Evolutionary conservation across 2,888 invertebrate genomes (phyloP), one percentile per base, ranked within the genome.

Genomic region (Tupiocoris notatus): DNA sequence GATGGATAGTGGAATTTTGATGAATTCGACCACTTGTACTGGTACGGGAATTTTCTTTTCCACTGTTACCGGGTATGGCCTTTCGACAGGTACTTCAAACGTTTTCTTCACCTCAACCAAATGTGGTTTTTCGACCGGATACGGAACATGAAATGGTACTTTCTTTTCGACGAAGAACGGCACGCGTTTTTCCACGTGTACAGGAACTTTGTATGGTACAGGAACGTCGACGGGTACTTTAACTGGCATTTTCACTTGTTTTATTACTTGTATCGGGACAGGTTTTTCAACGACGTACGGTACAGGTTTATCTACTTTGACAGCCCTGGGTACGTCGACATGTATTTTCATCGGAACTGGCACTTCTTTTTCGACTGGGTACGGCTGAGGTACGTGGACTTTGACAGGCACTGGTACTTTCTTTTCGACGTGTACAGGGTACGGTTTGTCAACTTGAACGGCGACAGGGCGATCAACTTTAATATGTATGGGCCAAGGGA

Each of bases 391-490:
- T 7, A 81, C 81, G 22, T 77, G 77, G 0, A 81, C 80, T 59
- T 81, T 80, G 18, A 81, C 81, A 2, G 81, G 81, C 63, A 80
- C 79, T 20, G 79, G 81, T 6, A 81, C 80, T 9, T 79, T 79
- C 57, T 80, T 81, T 66, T 80, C 81, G 1, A 81, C 79, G 22
- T 78, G 79, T 9, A 81, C 81, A 7, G 81, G 81, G 64, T 81
- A 81, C 2, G 81, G 81, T 76, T 81, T 81, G 21, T 80, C 79
- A 0, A 81, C 78, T n/a, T 79, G 79, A 1, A 81, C 81, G 0
- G 81, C 80, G 25, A 80, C 80, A 1, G 81, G 81, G 7, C 79
- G 77, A 20, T 81, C 80, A 6, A 81, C 81, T 24, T 79, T 80
- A 1, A 81, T 80, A 58, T 79, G 77, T 3, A 82, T 81, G 0